Conservation (phyloP, 2,113 vertebrate genomes). For the Chaetorhynchus papuensis region DNA sequence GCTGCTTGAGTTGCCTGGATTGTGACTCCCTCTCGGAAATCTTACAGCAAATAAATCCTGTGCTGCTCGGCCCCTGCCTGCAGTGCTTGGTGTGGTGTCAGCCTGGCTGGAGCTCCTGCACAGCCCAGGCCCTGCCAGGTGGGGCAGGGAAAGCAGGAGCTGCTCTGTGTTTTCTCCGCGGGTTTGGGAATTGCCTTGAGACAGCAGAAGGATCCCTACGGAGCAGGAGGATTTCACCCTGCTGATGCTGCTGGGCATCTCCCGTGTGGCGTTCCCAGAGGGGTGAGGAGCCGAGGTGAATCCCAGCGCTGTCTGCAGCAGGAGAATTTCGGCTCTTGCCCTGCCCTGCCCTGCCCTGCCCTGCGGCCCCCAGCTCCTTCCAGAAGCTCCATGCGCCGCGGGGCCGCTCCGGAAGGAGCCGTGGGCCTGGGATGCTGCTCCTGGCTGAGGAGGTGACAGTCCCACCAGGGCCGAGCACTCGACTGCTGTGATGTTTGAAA, state of each 20-base stretch:
- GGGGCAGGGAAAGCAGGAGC: not conserved
- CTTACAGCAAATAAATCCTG: not conserved
- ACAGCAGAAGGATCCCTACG: fast-evolving
- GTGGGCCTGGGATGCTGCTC: not conserved
- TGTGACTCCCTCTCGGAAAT: not conserved
- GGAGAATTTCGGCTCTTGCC: fast-evolving
- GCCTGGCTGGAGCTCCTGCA: not conserved
- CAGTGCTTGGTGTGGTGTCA: not conserved
- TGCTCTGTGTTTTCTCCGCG: not conserved
- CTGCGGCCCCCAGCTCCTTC: not conserved
- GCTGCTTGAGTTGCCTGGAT: not conserved
- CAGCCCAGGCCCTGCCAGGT: not conserved
- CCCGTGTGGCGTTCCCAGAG: not conserved
- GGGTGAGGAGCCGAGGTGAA: not conserved
- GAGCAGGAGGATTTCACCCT: not conserved
- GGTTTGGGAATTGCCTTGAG: not conserved
- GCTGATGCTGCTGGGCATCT: not conserved
- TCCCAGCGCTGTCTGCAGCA: not conserved
- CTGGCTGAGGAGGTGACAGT: not conserved
- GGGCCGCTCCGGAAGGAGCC: not conserved
- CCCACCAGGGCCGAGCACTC: not conserved
- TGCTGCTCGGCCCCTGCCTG: not conserved
- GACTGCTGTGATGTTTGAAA: conserved; percentile 16
- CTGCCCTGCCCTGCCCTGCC: not conserved
- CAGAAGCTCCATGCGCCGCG: fast-evolving